phyloP scores from a whole-genome alignment of 2,797 vertebrate species.

The Centroberyx gerrardi region DNA sequence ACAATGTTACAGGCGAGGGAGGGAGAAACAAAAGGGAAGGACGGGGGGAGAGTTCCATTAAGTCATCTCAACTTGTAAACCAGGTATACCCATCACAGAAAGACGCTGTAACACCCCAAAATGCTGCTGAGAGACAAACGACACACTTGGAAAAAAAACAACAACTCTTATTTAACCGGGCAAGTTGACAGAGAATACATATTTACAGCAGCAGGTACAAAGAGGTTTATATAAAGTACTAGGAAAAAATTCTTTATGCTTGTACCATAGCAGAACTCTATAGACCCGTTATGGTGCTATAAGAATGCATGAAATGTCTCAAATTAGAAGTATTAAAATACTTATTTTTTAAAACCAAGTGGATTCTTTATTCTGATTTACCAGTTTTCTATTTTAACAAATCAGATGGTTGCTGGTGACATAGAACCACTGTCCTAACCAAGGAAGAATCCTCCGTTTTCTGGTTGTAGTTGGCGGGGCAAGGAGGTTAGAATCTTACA shows the following conservation, averaged over 20 bases:
- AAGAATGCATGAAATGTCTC: background rate
- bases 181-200: too few relatives aligned
- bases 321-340: too few relatives aligned
- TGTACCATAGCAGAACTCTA: too few relatives aligned
- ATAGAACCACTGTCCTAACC: background rate
- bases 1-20: slow-evolving; percentile 16
- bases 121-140: slow-evolving; percentile 19
- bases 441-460: background rate
- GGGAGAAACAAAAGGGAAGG: slow-evolving; percentile 28
- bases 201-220: too few relatives aligned
- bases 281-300: too few relatives aligned
- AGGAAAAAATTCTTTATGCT: too few relatives aligned
- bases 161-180: too few relatives aligned
- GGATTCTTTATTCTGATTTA: too few relatives aligned
- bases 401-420: too few relatives aligned
- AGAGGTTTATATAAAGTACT: too few relatives aligned
- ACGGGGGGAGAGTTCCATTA: slow-evolving; percentile 52
- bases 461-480: background rate
- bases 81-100: background rate
- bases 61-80: slow-evolving; percentile 20
- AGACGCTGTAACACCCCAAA: background rate
- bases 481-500: background rate
- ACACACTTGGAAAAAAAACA: background rate
- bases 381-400: too few relatives aligned
- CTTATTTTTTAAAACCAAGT: background rate